Evolutionary conservation across 2,797 vertebrate genomes (phyloP).

Genomic region (Epinephelus coioides): DNA sequence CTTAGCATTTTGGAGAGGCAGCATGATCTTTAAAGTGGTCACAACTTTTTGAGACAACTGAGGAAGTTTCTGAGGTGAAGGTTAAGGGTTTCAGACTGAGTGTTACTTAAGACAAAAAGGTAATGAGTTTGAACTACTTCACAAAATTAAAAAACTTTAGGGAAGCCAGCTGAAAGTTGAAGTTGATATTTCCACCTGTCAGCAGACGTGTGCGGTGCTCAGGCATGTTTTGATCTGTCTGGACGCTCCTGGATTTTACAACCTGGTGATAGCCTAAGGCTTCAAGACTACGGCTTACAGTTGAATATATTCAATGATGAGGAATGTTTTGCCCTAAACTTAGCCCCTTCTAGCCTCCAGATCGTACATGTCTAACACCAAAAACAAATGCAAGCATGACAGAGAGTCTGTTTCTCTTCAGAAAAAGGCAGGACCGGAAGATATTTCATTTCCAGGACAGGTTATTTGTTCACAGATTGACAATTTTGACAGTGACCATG

Average conservation of each 20-base stretch:
- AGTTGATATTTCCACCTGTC: background rate
- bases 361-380: background rate
- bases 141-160: background rate
- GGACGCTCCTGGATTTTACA: slow-evolving; percentile 13
- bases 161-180: background rate
- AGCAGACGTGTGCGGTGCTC: background rate
- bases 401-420: background rate
- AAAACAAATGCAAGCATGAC: background rate
- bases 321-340: slow-evolving; percentile 5
- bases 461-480: background rate
- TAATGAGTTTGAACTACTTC: background rate
- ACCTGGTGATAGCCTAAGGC: slow-evolving; percentile 4
- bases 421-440: too few relatives aligned
- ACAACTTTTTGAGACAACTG: background rate
- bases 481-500: background rate
- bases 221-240: slow-evolving; percentile 29
- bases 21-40: background rate
- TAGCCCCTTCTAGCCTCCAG: background rate
- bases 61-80: background rate
- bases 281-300: background rate
- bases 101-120: too few relatives aligned
- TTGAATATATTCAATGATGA: background rate
- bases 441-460: background rate
- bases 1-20: background rate
- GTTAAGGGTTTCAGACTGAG: background rate